These are phyloP conservation scores for Sitodiplosis mosellana DNA, from an alignment of 1,140 invertebrate species.

Conservation along the genomic window DNA sequence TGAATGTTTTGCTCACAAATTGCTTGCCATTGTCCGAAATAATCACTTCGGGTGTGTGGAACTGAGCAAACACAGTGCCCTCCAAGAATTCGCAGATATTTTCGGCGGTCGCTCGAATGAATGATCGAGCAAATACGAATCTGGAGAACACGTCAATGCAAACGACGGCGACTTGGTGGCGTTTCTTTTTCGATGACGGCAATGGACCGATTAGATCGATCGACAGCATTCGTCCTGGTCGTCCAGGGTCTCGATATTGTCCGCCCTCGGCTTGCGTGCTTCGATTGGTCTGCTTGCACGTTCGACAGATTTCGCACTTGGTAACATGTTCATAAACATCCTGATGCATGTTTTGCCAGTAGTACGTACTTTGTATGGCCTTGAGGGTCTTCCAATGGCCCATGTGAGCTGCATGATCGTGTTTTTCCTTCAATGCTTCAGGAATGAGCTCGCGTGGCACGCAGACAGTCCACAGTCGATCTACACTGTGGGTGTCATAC, in stretches of 20 bases:
- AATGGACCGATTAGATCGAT: conserved; percentile 3
- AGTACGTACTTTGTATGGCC: too few relatives aligned
- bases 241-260: background rate
- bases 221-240: conserved; percentile 5
- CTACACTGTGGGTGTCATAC: too few relatives aligned
- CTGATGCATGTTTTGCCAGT: too few relatives aligned
- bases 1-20: conserved; percentile 9
- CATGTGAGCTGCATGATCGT: too few relatives aligned
- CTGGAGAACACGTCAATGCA: conserved; percentile 7
- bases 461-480: too few relatives aligned
- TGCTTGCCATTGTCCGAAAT: conserved; percentile 12
- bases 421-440: too few relatives aligned
- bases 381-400: too few relatives aligned
- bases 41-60: conserved; percentile 8
- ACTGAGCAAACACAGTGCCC: conserved; percentile 7
- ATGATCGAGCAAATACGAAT: conserved; percentile 3
- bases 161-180: background rate
- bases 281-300: background rate
- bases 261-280: too few relatives aligned
- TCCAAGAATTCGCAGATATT: conserved; percentile 3
- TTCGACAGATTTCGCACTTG: too few relatives aligned
- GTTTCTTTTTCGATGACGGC: conserved; percentile 1
- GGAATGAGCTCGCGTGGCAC: too few relatives aligned
- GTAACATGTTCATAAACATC: too few relatives aligned
- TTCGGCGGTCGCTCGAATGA: conserved; percentile 4